Evolutionary conservation across 2,888 invertebrate genomes (phyloP), one percentile per base, ranked within the genome.

Genomic region (Sycophila texana): DNA sequence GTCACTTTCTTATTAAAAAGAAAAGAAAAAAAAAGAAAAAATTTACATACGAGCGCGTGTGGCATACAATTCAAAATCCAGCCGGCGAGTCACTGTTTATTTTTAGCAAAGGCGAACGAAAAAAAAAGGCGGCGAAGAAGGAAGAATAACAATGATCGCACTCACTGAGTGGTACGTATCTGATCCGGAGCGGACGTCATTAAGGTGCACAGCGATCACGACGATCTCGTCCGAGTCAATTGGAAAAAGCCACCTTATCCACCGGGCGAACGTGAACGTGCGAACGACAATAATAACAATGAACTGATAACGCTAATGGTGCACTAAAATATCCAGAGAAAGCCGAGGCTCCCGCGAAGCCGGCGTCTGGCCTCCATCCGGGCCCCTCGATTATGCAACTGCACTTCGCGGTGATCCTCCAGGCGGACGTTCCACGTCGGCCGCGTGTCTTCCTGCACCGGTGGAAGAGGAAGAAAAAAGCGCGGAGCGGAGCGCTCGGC

Each of bases 151-250:
- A 49, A 66, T 39, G 7, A 55, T 18, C n/a, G 47, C 58, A 77
- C 77, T 77, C 71, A 77, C 77, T 39, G 53, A 63, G 47, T 16
- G 55, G 53, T 70, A 51, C 47, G 61, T 55, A 47, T 61, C 53
- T 55, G 68, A 39, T 18, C 58, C 53, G 75, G 70, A 70, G 47
- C 20, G 47, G 60, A 12, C 72, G 66, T 77, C 77, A 77, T 77
- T 72, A n/a, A 53, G n/a, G 53, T 53, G n/a, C 53, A 53, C n/a
- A 14, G n/a, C 53, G 53, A 53, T n/a, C 14, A 13, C 53, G 53
- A 14, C 53, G 53, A 53, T 53, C 53, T n/a, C 14, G 4, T 14
- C 53, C n/a, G 53, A 14, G 53, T n/a, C 53, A n/a, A 53, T n/a
- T 4, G 60, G 26, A 20, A 22, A 14, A 60, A 26, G 22, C 14